Evolutionary conservation across 1,140 invertebrate species (phyloP), one percentile per base, ranked within the genome.

Genomic region (Bombus confusus): DNA sequence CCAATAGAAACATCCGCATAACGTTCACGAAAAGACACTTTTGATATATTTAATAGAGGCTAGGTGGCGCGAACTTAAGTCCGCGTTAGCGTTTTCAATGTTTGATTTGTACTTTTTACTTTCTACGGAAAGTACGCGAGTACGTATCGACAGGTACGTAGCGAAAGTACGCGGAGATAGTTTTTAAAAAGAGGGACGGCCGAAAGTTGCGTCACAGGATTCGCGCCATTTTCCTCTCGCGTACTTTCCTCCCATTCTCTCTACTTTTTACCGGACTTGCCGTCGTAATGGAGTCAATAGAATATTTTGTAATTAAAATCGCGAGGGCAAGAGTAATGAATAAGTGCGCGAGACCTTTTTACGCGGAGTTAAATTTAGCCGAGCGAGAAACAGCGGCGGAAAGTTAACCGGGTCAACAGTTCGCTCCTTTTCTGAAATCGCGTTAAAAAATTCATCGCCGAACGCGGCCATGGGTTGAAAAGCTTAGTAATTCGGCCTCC

Each of bases 331-430:
- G 18, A 43, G 37, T 72, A 41, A 80, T 57, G 68, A 80, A 80
- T 71, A 80, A 71, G 68, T 15, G 22, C 31, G 37, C 15, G 37
- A 28, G 66, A 13, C 15, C 25, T 59, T 71, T 80, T 25, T 71
- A 52, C 34, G 68, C 28, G 47, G 0, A 10, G 64, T 31, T 72
- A 81, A 81, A 72, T 81, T 81, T 57, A 57, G 37, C 10, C 15
- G n/a, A 43, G 37, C 69, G 52, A 41, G 39, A n/a, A 73, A 39
- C 69, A 69, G 31, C 22, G 68, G 34, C 62, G 28, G 25, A 15
- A 69, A 39, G 66, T 80, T 37, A 80, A 80, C 68, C 47, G 13
- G 79, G 79, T 80, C 68, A 80, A 80, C 47, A 72, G 79, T 57
- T 80, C 66, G 25, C 22, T 80, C 43, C 34, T 34, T 34, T 59